A percentile compares a stretch with the other conserved stretches of the same genome.
Evolutionary conservation across 2,888 invertebrate genomes (phyloP).

Genomic region (Epicampocera succincta): DNA sequence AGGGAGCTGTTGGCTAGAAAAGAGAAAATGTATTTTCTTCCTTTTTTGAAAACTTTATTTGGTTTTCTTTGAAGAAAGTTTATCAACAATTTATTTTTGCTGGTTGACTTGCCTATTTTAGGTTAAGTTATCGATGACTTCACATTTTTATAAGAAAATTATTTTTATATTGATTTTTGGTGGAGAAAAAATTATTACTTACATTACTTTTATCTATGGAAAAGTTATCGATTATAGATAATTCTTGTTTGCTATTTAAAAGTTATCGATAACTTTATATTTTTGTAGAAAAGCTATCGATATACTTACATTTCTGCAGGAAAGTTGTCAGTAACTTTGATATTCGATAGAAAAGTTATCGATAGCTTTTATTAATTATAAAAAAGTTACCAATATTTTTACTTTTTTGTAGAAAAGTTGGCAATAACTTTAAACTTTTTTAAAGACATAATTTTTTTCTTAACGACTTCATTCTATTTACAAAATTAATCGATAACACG

Average conservation of each 20-base stretch:
- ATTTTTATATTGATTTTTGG: no score
- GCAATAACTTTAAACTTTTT: background rate
- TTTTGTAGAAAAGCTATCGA: background rate
- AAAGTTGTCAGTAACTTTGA: background rate
- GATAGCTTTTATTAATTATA: background rate
- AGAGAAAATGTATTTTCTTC: no score
- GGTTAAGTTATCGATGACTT: background rate
- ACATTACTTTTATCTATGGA: no score
- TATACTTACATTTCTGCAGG: background rate
- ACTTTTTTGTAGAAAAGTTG: background rate
- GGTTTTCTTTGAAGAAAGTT: background rate
- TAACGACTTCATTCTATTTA: no score
- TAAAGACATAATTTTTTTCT: no score
- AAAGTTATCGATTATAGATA: conserved; percentile 1
- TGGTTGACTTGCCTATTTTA: no score
- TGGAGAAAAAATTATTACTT: no score
- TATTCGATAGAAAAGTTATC: background rate
- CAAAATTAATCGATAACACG: no score
- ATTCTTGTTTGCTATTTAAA: background rate
- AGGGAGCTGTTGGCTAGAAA: background rate
- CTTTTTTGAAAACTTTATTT: no score
- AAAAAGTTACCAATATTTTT: background rate
- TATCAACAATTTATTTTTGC: no score
- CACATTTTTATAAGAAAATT: background rate
- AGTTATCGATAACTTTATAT: background rate